Evolutionary conservation across 2,797 vertebrate genomes (phyloP), one percentile per base, ranked within the genome.

Genomic region (Spatula clypeata): DNA sequence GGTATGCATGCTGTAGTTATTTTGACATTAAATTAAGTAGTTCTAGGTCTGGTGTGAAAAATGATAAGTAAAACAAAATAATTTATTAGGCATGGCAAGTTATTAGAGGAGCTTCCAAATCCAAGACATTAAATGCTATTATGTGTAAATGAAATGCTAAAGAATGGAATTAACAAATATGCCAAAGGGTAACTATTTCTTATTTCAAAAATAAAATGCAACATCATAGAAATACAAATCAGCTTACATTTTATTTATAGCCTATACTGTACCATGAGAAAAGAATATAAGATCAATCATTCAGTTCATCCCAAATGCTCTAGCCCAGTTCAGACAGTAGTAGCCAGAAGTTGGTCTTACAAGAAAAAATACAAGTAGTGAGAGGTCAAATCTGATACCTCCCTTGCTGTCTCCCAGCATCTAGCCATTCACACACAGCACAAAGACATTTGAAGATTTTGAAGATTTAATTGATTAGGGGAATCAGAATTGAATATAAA

Each of bases 311-410:
- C 31, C 16, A 42, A 79, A 60, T 36, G 11, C 6, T 91, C 7
- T 34, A 53, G 21, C 10, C 9, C 10, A 64, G 34, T 67, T 51
- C 34, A 60, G 24, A 13, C 8, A 58, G 12, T 7, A 61, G 24
- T 23, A 47, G 20, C 9, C 74, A 74, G 40, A 84, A 91, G 5
- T 1, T 66, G 23, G 7, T 14, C 19, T 72, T 8, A 45, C 66
- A 23, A 49, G 29, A 75, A 73, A 5, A 2, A 61, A 54, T 5
- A 27, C 4, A 62, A 77, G 36, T 8, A 0, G 0, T 6, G 17
- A 84, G 13, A 8, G 57, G 34, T 10, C 19, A 29, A 7, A 47
- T 3, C 2, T 53, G 32, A 1, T 11, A 13, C 16, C 51, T 72
- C 9, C 18, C 21, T 18, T 29, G 11, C 9, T 8, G 14, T 24